Evolutionary conservation across 2,888 invertebrate genomes (phyloP).

Genomic region (Eutolmus rufibarbis): DNA sequence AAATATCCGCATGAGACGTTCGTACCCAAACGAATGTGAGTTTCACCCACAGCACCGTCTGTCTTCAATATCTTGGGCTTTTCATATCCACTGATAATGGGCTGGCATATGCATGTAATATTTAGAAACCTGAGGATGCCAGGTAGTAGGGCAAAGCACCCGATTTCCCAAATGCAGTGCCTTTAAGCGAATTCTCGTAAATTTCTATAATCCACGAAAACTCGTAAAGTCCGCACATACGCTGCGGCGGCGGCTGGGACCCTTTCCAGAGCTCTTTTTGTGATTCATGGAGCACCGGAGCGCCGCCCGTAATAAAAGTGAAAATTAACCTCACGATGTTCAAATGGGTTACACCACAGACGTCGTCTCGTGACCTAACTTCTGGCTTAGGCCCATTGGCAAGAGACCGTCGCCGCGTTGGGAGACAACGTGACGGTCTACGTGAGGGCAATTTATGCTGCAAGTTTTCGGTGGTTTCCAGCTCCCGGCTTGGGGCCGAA

Average conservation of each 20-base stretch:
- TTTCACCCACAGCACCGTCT: neutral
- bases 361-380: neutral
- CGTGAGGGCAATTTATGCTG: neutral
- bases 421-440: neutral
- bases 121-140: neutral
- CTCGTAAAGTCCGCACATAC: constrained; percentile 2
- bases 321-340: constrained; percentile 32
- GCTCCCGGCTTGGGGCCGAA: neutral
- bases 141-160: neutral
- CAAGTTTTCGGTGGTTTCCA: neutral
- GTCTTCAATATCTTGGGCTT: neutral
- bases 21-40: neutral
- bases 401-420: neutral
- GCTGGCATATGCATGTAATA: neutral
- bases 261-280: neutral
- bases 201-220: constrained; percentile 29
- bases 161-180: neutral
- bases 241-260: neutral
- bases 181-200: constrained; percentile 10
- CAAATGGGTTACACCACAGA: neutral
- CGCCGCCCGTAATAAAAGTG: constrained; percentile 25
- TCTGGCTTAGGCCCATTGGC: neutral
- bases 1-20: neutral
- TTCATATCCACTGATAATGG: constrained; percentile 17
- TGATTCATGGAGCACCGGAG: constrained; percentile 35